Conservation (phyloP, 1,140 invertebrate genomes). For the Pogonomyrmex barbatus region DNA sequence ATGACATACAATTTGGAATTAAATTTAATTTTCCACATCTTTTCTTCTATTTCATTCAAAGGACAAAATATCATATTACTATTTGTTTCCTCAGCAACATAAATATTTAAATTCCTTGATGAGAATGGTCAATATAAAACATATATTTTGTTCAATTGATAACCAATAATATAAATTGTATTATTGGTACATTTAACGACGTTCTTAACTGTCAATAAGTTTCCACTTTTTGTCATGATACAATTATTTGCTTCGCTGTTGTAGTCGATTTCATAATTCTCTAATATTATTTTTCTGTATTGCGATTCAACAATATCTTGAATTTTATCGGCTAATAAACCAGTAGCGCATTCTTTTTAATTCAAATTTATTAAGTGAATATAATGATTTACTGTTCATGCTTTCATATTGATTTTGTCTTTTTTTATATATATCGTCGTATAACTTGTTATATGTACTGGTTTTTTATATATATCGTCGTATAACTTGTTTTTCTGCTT, state of each 20-base stretch:
- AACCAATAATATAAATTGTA: constrained; percentile 32
- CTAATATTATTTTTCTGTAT: constrained; percentile 35
- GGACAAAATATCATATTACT: constrained; percentile 15
- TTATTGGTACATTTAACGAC: constrained; percentile 26
- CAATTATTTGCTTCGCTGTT: constrained; percentile 46
- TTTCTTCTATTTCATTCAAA: constrained; percentile 19
- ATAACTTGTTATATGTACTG: constrained; percentile 31
- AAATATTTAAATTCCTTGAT: constrained; percentile 33
- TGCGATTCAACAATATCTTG: constrained; percentile 44
- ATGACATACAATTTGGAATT: constrained; percentile 45
- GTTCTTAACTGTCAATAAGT: constrained; percentile 28
- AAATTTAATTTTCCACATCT: constrained; percentile 49
- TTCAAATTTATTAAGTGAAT: constrained; percentile 26
- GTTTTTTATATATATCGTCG: constrained; percentile 24
- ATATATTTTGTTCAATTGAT: constrained; percentile 30
- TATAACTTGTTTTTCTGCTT: constrained; percentile 35
- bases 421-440: constrained; percentile 12
- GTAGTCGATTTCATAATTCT: constrained; percentile 40
- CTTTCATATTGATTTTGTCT: constrained; percentile 10
- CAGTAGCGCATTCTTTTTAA: constrained; percentile 19
- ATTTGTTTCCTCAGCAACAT: constrained; percentile 22
- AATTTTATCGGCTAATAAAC: constrained; percentile 22
- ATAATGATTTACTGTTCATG: constrained; percentile 12
- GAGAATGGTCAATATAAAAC: constrained; percentile 44
- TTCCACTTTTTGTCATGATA: constrained; percentile 38